Percentiles rank a stretch among this genome's conserved stretches.
Evolutionary conservation across 2,113 vertebrate species (phyloP).

Genomic region (Dolichotis patagonum): DNA sequence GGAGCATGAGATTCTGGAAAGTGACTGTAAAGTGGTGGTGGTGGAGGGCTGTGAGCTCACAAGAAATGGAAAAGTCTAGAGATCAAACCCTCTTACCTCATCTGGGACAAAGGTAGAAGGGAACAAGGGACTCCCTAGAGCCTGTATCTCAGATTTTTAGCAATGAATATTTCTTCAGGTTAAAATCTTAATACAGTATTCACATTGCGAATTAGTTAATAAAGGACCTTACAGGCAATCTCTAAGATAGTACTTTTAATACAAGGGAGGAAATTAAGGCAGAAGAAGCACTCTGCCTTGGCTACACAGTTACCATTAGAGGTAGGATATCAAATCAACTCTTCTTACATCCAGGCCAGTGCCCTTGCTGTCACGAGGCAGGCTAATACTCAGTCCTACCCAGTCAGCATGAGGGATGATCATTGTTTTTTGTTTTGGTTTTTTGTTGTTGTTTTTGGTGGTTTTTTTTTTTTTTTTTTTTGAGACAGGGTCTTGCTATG

Average conservation of each 20-base stretch:
- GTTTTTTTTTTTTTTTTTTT: too few relatives aligned
- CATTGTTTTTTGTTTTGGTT: not conserved
- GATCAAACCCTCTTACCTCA: not conserved
- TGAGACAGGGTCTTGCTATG: too few relatives aligned
- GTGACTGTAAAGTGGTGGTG: not conserved
- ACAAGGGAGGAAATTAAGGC: not conserved
- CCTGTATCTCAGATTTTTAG: slow-evolving; percentile 2
- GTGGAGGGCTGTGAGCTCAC: not conserved
- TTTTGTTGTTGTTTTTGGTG: too few relatives aligned
- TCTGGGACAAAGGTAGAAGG: not conserved
- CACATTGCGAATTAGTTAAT: slow-evolving; percentile 20
- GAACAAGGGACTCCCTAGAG: not conserved
- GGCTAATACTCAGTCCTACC: not conserved
- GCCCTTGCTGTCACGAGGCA: not conserved
- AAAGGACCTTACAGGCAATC: not conserved
- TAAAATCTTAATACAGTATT: slow-evolving; percentile 28
- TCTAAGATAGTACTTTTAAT: not conserved
- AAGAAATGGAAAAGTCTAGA: slow-evolving; percentile 52
- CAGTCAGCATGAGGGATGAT: not conserved
- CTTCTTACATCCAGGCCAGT: not conserved
- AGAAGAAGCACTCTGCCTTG: not conserved
- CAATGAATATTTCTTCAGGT: slow-evolving; percentile 37
- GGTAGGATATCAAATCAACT: not conserved
- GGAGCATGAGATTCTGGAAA: not conserved
- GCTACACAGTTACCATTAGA: not conserved